These are phyloP conservation scores for Hydropsyche betteni DNA, from an alignment of 2,888 invertebrate genomes.

Conservation along the genomic window DNA sequence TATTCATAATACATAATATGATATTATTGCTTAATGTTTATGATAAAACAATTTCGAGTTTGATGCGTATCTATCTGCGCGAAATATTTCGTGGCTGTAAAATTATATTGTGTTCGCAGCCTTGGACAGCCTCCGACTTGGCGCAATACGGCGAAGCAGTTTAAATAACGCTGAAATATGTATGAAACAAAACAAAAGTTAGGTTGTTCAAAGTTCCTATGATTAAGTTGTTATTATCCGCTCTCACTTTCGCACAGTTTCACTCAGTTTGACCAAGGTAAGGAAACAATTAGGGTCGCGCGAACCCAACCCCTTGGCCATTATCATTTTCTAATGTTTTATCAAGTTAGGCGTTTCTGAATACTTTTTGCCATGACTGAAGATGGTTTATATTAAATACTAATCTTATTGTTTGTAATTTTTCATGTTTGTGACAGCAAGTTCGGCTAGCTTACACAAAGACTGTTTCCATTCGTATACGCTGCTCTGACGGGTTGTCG, in stretches of 20 bases:
- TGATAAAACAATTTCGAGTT: too few relatives aligned
- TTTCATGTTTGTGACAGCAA: too few relatives aligned
- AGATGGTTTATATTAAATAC: too few relatives aligned
- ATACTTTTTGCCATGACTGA: too few relatives aligned
- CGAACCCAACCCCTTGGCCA: conserved; percentile 20
- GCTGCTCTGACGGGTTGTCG: neutral
- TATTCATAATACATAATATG: too few relatives aligned
- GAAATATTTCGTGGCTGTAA: neutral
- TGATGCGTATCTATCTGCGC: too few relatives aligned
- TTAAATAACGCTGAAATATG: conserved; percentile 24
- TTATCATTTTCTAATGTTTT: conserved; percentile 48
- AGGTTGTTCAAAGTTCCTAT: conserved; percentile 22
- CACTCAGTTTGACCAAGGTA: conserved; percentile 40
- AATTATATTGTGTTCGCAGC: neutral
- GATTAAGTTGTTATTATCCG: conserved; percentile 27
- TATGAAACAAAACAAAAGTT: conserved; percentile 31
- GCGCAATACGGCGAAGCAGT: conserved; percentile 17
- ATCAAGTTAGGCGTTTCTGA: conserved; percentile 36
- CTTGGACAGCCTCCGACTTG: conserved; percentile 22
- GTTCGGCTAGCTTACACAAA: too few relatives aligned
- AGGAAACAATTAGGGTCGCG: conserved; percentile 43
- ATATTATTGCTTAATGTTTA: too few relatives aligned
- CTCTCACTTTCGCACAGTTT: conserved; percentile 24
- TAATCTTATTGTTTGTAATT: too few relatives aligned
- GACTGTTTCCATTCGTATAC: too few relatives aligned